Percentiles rank a stretch among this genome's conserved stretches.
These are phyloP conservation scores for Dolichallabes microphthalmus DNA, from an alignment of 2,113 vertebrate genomes.

Conservation along the genomic window DNA sequence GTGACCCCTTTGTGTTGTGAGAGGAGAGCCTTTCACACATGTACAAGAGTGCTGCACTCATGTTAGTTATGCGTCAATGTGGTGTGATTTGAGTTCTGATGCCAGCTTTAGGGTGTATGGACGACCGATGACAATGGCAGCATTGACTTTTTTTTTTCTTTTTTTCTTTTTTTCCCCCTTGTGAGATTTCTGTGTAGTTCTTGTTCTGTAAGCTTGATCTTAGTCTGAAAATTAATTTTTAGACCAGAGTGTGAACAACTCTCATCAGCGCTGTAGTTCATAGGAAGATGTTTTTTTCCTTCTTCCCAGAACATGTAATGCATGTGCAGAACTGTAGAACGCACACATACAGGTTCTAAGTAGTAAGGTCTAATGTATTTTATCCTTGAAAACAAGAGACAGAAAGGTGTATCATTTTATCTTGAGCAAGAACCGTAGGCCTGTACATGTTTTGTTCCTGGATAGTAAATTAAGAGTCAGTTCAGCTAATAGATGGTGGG, in stretches of 20 bases:
- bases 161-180: no score
- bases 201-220: neutral
- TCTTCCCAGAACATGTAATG: neutral
- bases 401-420: neutral
- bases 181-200: neutral
- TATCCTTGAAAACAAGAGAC: neutral
- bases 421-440: neutral
- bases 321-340: neutral
- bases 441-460: neutral
- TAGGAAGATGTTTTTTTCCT: neutral
- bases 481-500: neutral
- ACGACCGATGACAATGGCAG: neutral
- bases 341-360: neutral
- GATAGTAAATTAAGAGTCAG: neutral
- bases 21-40: neutral
- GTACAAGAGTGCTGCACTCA: neutral
- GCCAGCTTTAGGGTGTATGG: neutral
- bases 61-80: neutral
- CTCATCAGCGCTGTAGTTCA: neutral
- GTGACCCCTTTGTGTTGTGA: neutral
- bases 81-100: neutral
- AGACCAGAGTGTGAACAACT: neutral
- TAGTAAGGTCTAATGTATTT: neutral
- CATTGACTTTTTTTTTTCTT: neutral
- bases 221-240: neutral